Evolutionary conservation across 2,113 vertebrate genomes (phyloP), one percentile per base, ranked within the genome.

Genomic region (Pipra filicauda): DNA sequence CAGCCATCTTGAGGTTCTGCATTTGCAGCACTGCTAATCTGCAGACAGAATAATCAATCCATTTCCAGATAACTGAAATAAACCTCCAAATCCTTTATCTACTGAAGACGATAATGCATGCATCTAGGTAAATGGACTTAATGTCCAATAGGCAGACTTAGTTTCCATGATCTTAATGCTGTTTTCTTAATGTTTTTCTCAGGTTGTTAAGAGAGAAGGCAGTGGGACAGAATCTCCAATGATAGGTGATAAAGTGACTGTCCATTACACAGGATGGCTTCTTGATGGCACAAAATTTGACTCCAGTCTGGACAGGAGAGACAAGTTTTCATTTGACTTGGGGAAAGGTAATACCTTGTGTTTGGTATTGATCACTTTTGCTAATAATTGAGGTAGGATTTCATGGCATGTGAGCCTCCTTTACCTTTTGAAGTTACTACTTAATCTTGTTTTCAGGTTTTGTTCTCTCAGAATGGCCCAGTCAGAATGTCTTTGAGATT

Each of bases 181-280:
- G 39, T 17, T 76, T 65, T 12, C 69, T 83, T 64, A 41, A 22
- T 81, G 41, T 83, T 92, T 85, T 91, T 77, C 39, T 37, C 97
- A 99, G 99, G 94, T 99, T 87, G 97, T 99, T 86, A 99, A 99
- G 97, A 98, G 97, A 87, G 99, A 99, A 97, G 99, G 99, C 51
- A 98, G 96, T 8, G 98, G 98, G 52, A 97, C 97, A 2, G 99
- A 99, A 89, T 96, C 95, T 52, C 99, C 99, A 0, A 99, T 99
- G 99, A 99, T 98, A 4, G 99, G 99, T 12, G 99, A 99, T 96
- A 99, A 99, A 95, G 99, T 99, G 92, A 99, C 96, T 2, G 99
- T 99, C 48, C 99, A 99, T 97, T 99, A 99, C 95, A 99, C 99
- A 9, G 99, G 99, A 23, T 99, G 98, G 81, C 98, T 99, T 75